These are phyloP conservation scores for Hydropotes inermis DNA, from an alignment of 2,113 vertebrate genomes.

Conservation along the genomic window DNA sequence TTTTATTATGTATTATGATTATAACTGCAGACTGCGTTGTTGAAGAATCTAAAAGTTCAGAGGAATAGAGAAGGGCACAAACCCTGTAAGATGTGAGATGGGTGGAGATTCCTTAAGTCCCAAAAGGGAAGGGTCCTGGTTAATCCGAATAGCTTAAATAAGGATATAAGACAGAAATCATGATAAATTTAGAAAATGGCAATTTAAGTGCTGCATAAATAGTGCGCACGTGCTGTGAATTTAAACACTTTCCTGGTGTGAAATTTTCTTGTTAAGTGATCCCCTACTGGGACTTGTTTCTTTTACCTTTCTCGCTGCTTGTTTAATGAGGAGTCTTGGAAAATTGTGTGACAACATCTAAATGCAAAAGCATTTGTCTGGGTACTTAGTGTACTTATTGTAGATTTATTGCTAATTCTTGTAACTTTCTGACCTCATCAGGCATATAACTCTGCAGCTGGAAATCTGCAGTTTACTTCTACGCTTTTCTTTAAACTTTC, in stretches of 20 bases:
- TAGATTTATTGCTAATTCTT: background rate
- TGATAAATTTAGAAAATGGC: background rate
- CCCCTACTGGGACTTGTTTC: background rate
- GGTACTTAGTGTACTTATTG: background rate
- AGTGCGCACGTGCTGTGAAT: background rate
- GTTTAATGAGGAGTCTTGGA: background rate
- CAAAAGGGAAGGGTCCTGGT: background rate
- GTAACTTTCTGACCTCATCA: background rate
- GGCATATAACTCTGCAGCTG: background rate
- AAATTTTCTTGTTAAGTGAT: slow-evolving; percentile 8
- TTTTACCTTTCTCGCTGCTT: background rate
- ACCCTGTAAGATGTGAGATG: background rate
- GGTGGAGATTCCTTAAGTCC: background rate
- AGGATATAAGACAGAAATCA: background rate
- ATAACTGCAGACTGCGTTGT: background rate
- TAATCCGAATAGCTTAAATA: background rate
- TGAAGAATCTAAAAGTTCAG: background rate
- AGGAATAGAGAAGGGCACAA: background rate
- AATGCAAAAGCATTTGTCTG: background rate
- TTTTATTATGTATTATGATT: background rate
- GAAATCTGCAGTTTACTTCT: background rate
- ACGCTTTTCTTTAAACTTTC: background rate
- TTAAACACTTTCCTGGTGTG: slow-evolving; percentile 17
- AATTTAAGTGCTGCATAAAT: background rate
- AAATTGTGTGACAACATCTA: background rate